Percentiles rank a stretch among this genome's conserved stretches.
phyloP scores from a whole-genome alignment of 2,113 vertebrate species.

The Tachysurus vachellii region DNA sequence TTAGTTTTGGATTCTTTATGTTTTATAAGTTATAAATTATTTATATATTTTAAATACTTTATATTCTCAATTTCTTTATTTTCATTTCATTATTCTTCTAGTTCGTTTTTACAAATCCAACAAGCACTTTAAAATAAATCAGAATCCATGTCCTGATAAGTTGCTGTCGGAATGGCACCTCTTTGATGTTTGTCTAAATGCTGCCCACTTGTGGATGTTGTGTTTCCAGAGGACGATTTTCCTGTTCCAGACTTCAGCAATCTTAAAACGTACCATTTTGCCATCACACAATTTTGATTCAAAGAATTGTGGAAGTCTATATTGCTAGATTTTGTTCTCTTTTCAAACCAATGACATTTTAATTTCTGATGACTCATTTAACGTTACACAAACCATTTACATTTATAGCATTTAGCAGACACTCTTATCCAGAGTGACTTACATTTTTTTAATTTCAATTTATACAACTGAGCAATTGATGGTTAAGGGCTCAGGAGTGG shows the following conservation, averaged over 20 bases:
- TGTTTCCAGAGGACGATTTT: background rate
- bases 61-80: background rate
- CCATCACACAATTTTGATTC: background rate
- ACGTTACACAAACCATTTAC: no score
- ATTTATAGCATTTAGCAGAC: no score
- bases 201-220: constrained; percentile 14
- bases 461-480: no score
- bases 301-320: background rate
- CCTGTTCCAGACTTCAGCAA: background rate
- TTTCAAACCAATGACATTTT: background rate
- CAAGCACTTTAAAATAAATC: background rate
- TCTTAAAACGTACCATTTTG: background rate
- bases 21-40: background rate
- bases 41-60: background rate
- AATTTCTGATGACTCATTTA: no score
- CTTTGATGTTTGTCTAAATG: constrained; percentile 10
- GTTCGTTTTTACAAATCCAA: background rate
- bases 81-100: no score
- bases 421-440: no score
- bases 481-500: no score
- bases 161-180: background rate
- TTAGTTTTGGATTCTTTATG: background rate
- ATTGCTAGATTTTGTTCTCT: background rate
- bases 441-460: no score
- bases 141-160: background rate